Conservation (phyloP, 2,888 invertebrate species). For the Incurvaria masculella region DNA sequence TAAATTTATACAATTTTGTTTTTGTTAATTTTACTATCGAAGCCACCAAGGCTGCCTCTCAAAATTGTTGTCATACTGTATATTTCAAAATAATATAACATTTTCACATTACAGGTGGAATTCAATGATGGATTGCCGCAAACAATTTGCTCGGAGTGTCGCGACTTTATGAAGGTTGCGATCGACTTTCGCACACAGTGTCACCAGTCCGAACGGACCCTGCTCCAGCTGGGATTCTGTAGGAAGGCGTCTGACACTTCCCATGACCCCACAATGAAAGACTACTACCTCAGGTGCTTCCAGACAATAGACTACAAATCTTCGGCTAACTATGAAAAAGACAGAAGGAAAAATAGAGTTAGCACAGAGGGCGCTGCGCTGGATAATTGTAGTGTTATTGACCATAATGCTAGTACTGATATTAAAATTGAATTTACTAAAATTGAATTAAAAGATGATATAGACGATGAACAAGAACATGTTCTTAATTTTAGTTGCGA, state of each 20-base stretch:
- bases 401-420: background rate
- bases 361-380: no score
- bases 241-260: background rate
- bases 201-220: conserved; percentile 10
- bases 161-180: conserved; percentile 10
- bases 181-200: conserved; percentile 11
- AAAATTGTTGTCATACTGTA: no score
- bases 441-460: conserved; percentile 1
- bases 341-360: background rate
- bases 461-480: background rate
- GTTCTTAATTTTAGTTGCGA: background rate
- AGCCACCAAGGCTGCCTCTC: no score
- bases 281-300: conserved; percentile 1
- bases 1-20: no score
- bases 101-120: conserved; percentile 7
- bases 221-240: conserved; percentile 8
- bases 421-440: background rate
- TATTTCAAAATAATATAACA: no score
- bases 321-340: background rate
- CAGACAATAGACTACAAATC: no score
- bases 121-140: conserved; percentile 17
- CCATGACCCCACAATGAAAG: conserved; percentile 1
- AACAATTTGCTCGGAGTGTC: conserved; percentile 14
- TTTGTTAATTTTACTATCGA: no score
- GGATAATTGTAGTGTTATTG: no score